Evolutionary conservation across 2,797 vertebrate genomes (phyloP).

Genomic region (Rhinella marina): DNA sequence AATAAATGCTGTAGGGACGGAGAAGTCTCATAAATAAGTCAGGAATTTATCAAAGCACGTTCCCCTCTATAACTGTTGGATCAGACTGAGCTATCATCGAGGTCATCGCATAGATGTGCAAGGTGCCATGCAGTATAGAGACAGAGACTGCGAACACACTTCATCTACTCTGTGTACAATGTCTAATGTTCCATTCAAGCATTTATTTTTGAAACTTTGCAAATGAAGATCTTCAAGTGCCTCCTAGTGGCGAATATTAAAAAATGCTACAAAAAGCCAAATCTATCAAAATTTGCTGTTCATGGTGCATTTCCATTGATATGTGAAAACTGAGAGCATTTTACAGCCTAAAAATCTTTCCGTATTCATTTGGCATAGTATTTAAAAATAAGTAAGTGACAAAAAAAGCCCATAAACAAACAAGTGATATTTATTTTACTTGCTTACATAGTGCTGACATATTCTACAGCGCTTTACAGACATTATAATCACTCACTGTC

Average conservation of each 20-base stretch:
- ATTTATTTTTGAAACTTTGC: not conserved
- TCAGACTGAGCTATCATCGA: constrained; percentile 23
- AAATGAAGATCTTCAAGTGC: constrained; percentile 16
- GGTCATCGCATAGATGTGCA: constrained; percentile 30
- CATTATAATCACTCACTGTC: no score
- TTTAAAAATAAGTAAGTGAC: no score
- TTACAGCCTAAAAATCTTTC: not conserved
- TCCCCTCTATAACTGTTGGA: constrained; percentile 21
- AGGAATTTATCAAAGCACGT: constrained; percentile 35
- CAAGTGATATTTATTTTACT: no score
- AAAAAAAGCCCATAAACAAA: no score
- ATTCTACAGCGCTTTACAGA: no score
- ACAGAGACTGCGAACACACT: constrained; percentile 29
- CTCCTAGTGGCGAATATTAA: constrained; percentile 41
- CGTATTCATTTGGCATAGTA: no score
- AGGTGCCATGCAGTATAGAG: constrained; percentile 17
- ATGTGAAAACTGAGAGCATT: not conserved
- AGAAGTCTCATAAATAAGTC: constrained; percentile 32
- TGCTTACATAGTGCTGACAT: no score
- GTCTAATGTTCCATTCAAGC: constrained; percentile 8
- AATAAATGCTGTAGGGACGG: constrained; percentile 8
- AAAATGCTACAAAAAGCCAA: not conserved
- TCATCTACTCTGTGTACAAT: not conserved
- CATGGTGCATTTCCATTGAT: not conserved
- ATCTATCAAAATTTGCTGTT: not conserved